Base-by-base conservation (phyloP, 2,113 vertebrate genomes). In the Hystrix brachyura region DNA sequence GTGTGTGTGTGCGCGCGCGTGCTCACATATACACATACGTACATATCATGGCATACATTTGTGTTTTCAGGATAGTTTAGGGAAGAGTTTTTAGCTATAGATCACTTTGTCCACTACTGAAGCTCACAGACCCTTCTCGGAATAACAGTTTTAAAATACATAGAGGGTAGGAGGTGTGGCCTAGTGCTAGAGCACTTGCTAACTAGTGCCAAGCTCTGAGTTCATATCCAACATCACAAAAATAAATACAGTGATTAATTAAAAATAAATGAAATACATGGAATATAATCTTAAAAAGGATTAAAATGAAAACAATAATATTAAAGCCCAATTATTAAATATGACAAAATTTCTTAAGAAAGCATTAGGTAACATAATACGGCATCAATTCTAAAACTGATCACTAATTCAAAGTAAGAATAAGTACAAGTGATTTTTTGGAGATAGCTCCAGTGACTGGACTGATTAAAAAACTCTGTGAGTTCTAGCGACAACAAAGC, bases 301-400 rank as follows among this genome's bases (percentile, higher is more conserved):
- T 72, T 72, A 82, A 53, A 92, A 94, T 51, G 57, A 95, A 97
- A 78, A n/a, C 65, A 91, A 55, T 72, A 62, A 38, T 34, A 43
- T 18, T 51, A 29, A 80, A 67, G 55, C 10, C 10, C n/a, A 51
- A 9, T 55, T 65, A 88, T 64, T 46, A 90, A 79, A 82, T 53
- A 78, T 48, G 18, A 88, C 25, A 32, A 21, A 43, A 9, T 74
- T 59, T 65, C 46, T 74, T 87, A 27, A 87, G 59, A 51, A 94
- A 48, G 23, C 10, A 13, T 69, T 84, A 90, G 57, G 57, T 69
- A 84, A 46, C 19, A 81, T 92, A 7, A 84, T 72, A 53, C 19
- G 60, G 21, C 14, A 79, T 15, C 1, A 34, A n/a, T 92, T 91
- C 59, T 76, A 72, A 82, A 87, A 55, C 18, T 19, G 74, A n/a